A percentile compares a stretch with the other conserved stretches of the same genome.
Conservation (phyloP, 2,797 vertebrate species). For the Phrynocephalus forsythii region DNA sequence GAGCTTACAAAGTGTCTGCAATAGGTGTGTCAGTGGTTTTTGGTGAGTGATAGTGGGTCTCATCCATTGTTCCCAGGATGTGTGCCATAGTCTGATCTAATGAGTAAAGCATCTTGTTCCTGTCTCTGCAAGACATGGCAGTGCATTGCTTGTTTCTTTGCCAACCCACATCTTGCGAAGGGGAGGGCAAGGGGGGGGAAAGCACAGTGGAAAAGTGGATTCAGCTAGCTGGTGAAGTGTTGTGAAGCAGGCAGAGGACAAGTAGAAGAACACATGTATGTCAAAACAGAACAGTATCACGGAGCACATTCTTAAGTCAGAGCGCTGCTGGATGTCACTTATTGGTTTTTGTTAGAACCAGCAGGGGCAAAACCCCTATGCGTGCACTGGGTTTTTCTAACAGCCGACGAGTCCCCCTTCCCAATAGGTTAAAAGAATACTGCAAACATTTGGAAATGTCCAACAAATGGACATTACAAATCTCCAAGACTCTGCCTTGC, state of each 20-base stretch:
- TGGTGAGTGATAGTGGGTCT: background rate
- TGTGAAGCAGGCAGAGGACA: background rate
- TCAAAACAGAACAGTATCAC: background rate
- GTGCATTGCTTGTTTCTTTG: background rate
- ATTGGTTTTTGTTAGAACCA: background rate
- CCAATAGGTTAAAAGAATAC: no score
- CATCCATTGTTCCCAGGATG: constrained; percentile 33
- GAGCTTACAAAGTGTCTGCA: background rate
- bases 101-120: constrained; percentile 21
- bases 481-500: no score
- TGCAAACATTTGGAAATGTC: no score
- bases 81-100: constrained; percentile 15
- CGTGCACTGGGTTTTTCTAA: no score
- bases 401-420: no score
- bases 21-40: constrained; percentile 10
- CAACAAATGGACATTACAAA: no score
- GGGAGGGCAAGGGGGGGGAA: background rate
- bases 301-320: background rate
- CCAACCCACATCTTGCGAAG: background rate
- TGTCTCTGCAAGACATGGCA: constrained; percentile 9
- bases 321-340: background rate
- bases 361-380: no score
- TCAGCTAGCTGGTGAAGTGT: background rate
- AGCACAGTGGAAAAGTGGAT: background rate
- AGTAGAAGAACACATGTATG: background rate